phyloP scores from a whole-genome alignment of 2,888 invertebrate genomes.

The Epinotia nisella region DNA sequence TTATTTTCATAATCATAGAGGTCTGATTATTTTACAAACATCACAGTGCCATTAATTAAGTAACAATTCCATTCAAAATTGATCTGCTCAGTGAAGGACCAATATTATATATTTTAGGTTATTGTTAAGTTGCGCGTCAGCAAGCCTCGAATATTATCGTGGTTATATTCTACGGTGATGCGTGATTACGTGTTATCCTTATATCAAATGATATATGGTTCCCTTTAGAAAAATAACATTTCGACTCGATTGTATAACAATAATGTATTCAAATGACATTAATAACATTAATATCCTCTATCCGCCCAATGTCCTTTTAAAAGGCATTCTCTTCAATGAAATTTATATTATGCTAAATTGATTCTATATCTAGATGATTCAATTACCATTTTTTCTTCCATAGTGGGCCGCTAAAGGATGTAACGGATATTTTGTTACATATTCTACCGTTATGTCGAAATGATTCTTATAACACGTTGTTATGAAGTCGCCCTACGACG shows the following conservation, averaged over 20 bases:
- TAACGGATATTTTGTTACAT: not conserved
- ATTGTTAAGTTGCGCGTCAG: not conserved
- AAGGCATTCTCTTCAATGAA: too few relatives aligned
- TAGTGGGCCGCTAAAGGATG: too few relatives aligned
- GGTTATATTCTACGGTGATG: not conserved
- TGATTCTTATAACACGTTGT: not conserved
- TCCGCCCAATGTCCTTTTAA: too few relatives aligned
- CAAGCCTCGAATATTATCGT: conserved; percentile 26
- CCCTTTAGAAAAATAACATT: not conserved
- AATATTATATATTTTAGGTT: not conserved
- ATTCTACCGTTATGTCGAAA: not conserved
- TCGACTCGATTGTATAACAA: not conserved
- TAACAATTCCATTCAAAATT: conserved; percentile 32
- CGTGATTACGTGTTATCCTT: not conserved
- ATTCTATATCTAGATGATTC: too few relatives aligned
- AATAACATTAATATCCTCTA: too few relatives aligned
- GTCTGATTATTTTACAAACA: not conserved
- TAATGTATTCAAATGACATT: too few relatives aligned
- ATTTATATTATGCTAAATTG: too few relatives aligned
- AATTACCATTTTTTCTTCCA: too few relatives aligned
- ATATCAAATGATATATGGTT: not conserved
- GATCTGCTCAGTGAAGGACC: conserved; percentile 7
- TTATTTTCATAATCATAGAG: too few relatives aligned
- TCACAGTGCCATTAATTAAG: conserved; percentile 17
- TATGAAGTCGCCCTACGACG: not conserved